Conservation (phyloP, 2,113 vertebrate species). For the Mastomys coucha region DNA sequence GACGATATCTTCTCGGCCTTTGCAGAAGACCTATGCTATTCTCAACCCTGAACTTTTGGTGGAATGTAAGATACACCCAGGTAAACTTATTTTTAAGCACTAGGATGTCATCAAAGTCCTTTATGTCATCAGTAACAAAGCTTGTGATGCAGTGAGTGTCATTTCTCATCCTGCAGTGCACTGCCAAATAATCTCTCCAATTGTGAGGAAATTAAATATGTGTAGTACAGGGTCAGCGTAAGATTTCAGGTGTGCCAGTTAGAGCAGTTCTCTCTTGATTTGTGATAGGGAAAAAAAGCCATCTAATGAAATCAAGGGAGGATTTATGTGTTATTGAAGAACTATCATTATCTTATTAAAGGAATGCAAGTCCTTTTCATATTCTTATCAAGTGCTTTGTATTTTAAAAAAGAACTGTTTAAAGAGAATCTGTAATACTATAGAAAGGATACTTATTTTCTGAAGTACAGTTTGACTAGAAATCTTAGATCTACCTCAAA, state of each 20-base stretch:
- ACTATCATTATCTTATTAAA: conserved; percentile 23
- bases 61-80: background rate
- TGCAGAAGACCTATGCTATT: background rate
- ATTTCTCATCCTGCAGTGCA: background rate
- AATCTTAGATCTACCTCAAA: conserved; percentile 56
- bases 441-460: conserved; percentile 47
- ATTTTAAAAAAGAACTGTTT: conserved; percentile 39
- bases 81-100: background rate
- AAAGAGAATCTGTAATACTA: background rate
- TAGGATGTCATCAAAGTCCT: background rate
- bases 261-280: background rate
- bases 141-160: background rate
- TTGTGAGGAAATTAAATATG: background rate
- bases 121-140: background rate
- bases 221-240: background rate
- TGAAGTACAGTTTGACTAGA: conserved; percentile 35
- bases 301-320: conserved; percentile 2
- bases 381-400: conserved; percentile 1
- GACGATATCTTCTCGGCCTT: background rate
- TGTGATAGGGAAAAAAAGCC: background rate
- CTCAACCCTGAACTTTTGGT: background rate
- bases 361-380: conserved; percentile 18
- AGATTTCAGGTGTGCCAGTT: background rate
- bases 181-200: background rate
- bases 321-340: background rate